phyloP scores from a whole-genome alignment of 2,113 vertebrate species.

The Gallinago jamesoni region DNA sequence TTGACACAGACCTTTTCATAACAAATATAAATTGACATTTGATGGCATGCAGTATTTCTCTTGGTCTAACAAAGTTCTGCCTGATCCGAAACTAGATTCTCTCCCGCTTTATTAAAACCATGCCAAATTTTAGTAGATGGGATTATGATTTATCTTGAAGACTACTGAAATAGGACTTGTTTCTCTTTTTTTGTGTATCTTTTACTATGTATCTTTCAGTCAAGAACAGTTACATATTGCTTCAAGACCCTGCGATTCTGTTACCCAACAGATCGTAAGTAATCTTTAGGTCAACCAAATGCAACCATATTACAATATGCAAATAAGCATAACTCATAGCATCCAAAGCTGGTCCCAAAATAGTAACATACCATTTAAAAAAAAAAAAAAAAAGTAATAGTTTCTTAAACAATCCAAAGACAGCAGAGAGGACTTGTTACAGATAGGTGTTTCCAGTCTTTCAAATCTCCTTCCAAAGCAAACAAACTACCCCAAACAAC shows the following conservation, averaged over 20 bases:
- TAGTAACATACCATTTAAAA: fast-evolving
- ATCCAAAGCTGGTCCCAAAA: not conserved
- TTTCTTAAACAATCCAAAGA: not conserved
- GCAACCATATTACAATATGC: not conserved
- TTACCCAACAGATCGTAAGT: not conserved
- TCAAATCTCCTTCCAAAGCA: not conserved
- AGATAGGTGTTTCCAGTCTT: not conserved
- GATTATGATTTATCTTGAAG: not conserved
- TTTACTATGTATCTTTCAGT: not conserved
- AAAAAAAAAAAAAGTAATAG: not conserved
- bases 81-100: not conserved
- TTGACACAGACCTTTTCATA: not conserved
- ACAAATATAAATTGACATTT: not conserved
- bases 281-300: not conserved
- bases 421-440: not conserved
- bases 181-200: not conserved
- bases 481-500: not conserved
- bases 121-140: not conserved
- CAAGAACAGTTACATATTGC: not conserved
- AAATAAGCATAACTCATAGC: not conserved
- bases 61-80: not conserved
- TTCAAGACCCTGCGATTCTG: not conserved
- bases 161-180: not conserved
- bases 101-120: not conserved
- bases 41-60: not conserved